Conservation (phyloP, 2,113 vertebrate species). For the Syngnathus floridae region DNA sequence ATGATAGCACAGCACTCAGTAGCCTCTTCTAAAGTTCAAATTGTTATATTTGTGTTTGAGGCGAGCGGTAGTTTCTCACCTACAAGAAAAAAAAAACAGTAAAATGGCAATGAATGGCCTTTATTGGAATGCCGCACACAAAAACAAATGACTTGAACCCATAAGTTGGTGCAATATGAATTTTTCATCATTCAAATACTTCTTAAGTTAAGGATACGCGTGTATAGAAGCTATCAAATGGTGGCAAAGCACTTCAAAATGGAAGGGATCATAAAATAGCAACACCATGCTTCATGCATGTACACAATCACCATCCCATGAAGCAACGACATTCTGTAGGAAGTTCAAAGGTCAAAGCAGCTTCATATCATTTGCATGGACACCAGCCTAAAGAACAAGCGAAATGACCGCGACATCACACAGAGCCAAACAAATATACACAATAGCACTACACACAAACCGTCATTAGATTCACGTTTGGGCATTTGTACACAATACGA, state of each 20-base stretch:
- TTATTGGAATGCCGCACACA: neutral
- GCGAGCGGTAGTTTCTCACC: neutral
- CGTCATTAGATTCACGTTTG: neutral
- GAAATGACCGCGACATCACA: neutral
- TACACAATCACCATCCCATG: neutral
- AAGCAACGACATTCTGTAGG: too few species aligned
- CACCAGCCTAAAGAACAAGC: too few species aligned
- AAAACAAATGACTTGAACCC: neutral
- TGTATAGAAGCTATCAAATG: neutral
- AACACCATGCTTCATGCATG: neutral
- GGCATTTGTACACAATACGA: neutral
- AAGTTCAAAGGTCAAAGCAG: neutral
- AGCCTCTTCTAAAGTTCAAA: neutral
- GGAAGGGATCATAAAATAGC: neutral
- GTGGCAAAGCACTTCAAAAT: too few species aligned
- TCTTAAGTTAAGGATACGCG: neutral
- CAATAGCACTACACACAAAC: neutral
- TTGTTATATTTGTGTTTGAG: neutral
- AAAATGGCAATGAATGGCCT: neutral
- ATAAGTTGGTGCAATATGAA: too few species aligned
- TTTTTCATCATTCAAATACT: neutral
- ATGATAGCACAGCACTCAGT: neutral
- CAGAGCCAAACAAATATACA: neutral
- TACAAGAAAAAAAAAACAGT: neutral
- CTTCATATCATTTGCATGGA: neutral